A percentile compares a stretch with the other conserved stretches of the same genome.
These are phyloP conservation scores for Heliconius ethilla DNA, from an alignment of 2,888 invertebrate species.

Conservation along the genomic window DNA sequence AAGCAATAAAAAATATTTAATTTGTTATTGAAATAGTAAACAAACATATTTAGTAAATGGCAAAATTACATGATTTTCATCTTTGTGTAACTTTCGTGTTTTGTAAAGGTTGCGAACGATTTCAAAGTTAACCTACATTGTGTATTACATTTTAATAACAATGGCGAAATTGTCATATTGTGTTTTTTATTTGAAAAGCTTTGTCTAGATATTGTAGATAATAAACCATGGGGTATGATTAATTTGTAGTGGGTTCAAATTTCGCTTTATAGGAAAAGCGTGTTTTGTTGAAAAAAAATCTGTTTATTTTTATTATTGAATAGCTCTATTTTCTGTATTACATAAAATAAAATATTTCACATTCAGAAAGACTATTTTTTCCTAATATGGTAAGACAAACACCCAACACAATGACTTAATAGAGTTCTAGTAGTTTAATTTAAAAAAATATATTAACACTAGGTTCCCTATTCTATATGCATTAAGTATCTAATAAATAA, in stretches of 20 bases:
- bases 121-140: conserved; percentile 12
- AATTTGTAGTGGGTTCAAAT: neutral
- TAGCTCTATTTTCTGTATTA: too few relatives aligned
- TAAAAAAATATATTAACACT: too few relatives aligned
- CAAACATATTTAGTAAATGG: neutral
- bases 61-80: neutral
- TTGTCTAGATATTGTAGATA: neutral
- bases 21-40: neutral
- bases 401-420: too few relatives aligned
- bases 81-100: neutral
- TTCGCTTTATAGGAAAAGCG: neutral
- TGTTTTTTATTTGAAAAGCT: neutral
- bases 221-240: too few relatives aligned
- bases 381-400: too few relatives aligned
- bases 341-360: too few relatives aligned
- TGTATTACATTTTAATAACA: conserved; percentile 9
- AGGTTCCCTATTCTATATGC: too few relatives aligned
- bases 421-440: too few relatives aligned
- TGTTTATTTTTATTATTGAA: too few relatives aligned
- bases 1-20: neutral
- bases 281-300: too few relatives aligned
- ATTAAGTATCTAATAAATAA: too few relatives aligned
- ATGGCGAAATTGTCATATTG: neutral
- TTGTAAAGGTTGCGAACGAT: neutral
- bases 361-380: too few relatives aligned